These are phyloP conservation scores for Crocidura indochinensis DNA, from an alignment of 2,797 vertebrate species.

Conservation along the genomic window DNA sequence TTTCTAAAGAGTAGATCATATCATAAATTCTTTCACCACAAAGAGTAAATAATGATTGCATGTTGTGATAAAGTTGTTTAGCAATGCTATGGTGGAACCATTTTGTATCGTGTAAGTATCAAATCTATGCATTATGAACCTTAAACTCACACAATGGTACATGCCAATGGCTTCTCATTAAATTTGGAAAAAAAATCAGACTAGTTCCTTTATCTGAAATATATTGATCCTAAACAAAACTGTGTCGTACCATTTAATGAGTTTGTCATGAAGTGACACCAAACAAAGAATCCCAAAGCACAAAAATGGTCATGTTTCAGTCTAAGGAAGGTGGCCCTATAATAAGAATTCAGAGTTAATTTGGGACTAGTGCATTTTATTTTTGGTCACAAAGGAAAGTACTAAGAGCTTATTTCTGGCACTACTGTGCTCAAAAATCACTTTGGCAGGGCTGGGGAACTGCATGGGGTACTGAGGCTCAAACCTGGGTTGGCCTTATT, in stretches of 20 bases:
- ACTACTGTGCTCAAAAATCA: no score
- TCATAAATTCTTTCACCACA: background rate
- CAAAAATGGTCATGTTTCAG: background rate
- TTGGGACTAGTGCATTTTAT: background rate
- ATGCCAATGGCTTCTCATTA: background rate
- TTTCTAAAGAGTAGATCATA: background rate
- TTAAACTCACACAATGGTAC: background rate
- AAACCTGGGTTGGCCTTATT: no score
- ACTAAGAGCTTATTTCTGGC: no score
- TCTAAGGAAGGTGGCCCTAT: background rate
- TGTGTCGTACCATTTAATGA: slow-evolving; percentile 25
- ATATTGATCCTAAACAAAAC: slow-evolving; percentile 37
- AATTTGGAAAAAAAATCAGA: background rate
- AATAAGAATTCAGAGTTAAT: background rate
- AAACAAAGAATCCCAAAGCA: background rate
- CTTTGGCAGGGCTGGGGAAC: no score
- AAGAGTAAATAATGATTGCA: background rate
- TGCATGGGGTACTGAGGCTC: no score
- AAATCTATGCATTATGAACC: background rate
- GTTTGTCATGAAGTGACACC: slow-evolving; percentile 19
- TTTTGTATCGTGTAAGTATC: background rate
- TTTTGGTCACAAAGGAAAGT: no score
- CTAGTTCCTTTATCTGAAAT: slow-evolving; percentile 31
- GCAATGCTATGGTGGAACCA: background rate
- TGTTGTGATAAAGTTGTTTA: background rate